Evolutionary conservation across 2,888 invertebrate genomes (phyloP).

Genomic region (Charanyca ferruginea): DNA sequence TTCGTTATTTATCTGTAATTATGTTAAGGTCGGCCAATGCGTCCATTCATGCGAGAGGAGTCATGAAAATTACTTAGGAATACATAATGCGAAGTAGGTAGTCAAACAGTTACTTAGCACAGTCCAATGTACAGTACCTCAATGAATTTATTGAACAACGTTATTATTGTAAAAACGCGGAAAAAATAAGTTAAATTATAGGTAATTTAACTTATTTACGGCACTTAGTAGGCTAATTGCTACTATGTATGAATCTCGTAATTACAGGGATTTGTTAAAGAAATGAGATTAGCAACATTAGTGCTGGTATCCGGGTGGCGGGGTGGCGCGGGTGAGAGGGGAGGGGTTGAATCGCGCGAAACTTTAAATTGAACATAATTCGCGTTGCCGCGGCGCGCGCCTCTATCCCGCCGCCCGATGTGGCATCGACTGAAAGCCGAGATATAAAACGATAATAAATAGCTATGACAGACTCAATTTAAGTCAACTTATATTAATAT

Average conservation of each 20-base stretch:
- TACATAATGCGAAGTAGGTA: too few relatives aligned
- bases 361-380: slow-evolving; percentile 72
- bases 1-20: too few relatives aligned
- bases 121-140: too few relatives aligned
- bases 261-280: slow-evolving; percentile 21
- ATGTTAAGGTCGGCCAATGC: too few relatives aligned
- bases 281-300: slow-evolving; percentile 37
- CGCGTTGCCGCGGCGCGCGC: slow-evolving; percentile 38
- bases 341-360: slow-evolving; percentile 39
- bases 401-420: slow-evolving; percentile 13
- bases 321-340: slow-evolving; percentile 6
- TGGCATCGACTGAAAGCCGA: background rate
- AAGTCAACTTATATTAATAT: too few relatives aligned
- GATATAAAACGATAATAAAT: background rate
- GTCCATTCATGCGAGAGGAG: too few relatives aligned
- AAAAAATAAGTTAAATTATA: background rate
- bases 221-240: background rate
- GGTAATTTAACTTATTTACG: too few relatives aligned
- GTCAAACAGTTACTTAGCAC: too few relatives aligned
- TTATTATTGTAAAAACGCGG: background rate
- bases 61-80: too few relatives aligned
- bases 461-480: too few relatives aligned
- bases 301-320: slow-evolving; percentile 8
- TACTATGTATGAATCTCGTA: background rate
- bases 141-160: background rate